Evolutionary conservation across 2,888 invertebrate species (phyloP).

Genomic region (Amphimallon solstitiale): DNA sequence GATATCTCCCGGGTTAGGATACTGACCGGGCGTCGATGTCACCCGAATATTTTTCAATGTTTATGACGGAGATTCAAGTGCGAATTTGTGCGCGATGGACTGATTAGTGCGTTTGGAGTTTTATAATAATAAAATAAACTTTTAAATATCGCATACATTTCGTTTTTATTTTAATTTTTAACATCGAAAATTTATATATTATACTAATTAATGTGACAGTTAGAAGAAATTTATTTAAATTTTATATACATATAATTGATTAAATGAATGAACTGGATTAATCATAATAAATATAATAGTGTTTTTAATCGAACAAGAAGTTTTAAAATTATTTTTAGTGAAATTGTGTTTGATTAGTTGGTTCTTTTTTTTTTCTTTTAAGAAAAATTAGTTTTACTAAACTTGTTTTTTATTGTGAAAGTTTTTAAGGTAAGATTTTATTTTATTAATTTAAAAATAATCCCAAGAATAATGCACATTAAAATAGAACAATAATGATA

Average conservation of each 20-base stretch:
- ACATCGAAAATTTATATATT: too few species aligned
- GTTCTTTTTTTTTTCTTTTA: slow-evolving; percentile 3
- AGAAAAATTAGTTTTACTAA: slow-evolving; percentile 1
- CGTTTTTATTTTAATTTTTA: not conserved
- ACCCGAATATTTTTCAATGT: slow-evolving; percentile 8
- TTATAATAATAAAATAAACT: too few species aligned
- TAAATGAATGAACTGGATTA: too few species aligned
- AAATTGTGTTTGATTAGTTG: slow-evolving; percentile 16
- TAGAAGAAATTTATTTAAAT: not conserved
- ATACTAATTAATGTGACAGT: too few species aligned
- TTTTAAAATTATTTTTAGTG: slow-evolving; percentile 2
- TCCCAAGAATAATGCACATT: too few species aligned
- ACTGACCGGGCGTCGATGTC: slow-evolving; percentile 11
- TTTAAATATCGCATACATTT: slow-evolving; percentile 4
- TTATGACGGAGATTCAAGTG: slow-evolving; percentile 42
- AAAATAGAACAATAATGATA: too few species aligned
- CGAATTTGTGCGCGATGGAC: slow-evolving; percentile 29
- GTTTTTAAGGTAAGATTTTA: slow-evolving; percentile 20
- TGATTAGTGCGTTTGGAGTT: slow-evolving; percentile 18
- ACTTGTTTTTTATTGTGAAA: not conserved
- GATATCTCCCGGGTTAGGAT: slow-evolving; percentile 30
- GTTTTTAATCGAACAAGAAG: not conserved
- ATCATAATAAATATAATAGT: not conserved
- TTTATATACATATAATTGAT: not conserved
- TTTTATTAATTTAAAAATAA: not conserved